Conservation (phyloP, 2,888 invertebrate species). For the Anoplius nigerrimus region DNA sequence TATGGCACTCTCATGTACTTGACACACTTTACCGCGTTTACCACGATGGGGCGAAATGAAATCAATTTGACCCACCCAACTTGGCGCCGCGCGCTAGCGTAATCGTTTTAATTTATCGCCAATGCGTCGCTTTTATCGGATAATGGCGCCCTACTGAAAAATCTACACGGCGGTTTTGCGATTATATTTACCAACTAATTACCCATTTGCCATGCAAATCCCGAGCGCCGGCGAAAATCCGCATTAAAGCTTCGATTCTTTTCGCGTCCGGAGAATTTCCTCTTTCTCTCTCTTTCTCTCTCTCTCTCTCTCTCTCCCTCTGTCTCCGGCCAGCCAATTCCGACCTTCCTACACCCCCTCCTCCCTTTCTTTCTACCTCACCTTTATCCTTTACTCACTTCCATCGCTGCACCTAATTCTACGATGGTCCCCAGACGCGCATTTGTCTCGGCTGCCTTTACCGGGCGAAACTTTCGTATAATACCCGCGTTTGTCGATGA, state of each 20-base stretch:
- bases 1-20: too few species aligned
- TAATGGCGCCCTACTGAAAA: conserved; percentile 18
- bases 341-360: neutral
- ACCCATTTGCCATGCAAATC: conserved; percentile 46
- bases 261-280: conserved; percentile 8
- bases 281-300: conserved; percentile 5
- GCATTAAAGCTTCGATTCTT: conserved; percentile 35
- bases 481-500: conserved; percentile 38
- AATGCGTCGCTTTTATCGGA: neutral
- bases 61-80: too few species aligned
- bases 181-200: conserved; percentile 46
- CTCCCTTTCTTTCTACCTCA: neutral
- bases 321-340: neutral
- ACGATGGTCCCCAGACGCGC: conserved; percentile 25
- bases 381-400: neutral
- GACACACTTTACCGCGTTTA: too few species aligned
- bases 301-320: conserved; percentile 14
- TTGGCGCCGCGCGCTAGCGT: too few species aligned
- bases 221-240: conserved; percentile 21
- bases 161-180: conserved; percentile 7
- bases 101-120: too few species aligned
- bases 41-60: too few species aligned
- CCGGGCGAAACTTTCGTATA: conserved; percentile 32
- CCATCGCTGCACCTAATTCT: conserved; percentile 29
- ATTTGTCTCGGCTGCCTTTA: conserved; percentile 22